phyloP scores from a whole-genome alignment of 2,113 vertebrate genomes.

The Diadophis punctatus region DNA sequence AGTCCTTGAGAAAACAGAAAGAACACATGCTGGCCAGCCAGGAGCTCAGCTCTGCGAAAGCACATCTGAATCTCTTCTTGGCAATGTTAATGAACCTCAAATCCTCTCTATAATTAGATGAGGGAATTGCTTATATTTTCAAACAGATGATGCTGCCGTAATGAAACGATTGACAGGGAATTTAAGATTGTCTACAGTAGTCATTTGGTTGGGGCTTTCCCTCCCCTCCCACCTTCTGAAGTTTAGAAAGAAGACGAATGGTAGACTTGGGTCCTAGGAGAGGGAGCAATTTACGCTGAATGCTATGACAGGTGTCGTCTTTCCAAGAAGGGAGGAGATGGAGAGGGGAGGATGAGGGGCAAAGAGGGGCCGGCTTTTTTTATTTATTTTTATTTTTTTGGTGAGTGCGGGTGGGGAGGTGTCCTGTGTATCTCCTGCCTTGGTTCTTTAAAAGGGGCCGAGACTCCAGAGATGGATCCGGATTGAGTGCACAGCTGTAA shows the following conservation, averaged over 20 bases:
- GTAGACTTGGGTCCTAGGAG: conserved; percentile 71
- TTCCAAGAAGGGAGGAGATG: conserved; percentile 72
- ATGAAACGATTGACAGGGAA: conserved; percentile 91
- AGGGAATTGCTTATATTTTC: conserved; percentile 99
- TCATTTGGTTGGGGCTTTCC: conserved; percentile 70
- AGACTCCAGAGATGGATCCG: conserved; percentile 94
- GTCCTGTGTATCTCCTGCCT: conserved; percentile 85
- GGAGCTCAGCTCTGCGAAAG: conserved; percentile 82
- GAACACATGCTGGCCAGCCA: conserved; percentile 74
- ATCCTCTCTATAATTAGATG: conserved; percentile 99
- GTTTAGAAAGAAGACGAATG: conserved; percentile 73
- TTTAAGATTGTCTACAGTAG: conserved; percentile 82
- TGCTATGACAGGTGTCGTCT: conserved; percentile 86
- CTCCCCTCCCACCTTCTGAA: conserved; percentile 17
- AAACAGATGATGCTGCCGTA: conserved; percentile 98
- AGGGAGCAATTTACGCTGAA: conserved; percentile 71
- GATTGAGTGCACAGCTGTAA: conserved; percentile 99
- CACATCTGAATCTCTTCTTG: conserved; percentile 90
- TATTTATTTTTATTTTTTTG: conserved; percentile 2
- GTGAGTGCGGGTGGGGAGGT: conserved; percentile 61
- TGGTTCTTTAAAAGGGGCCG: conserved; percentile 87
- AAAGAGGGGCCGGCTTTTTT: conserved; percentile 63
- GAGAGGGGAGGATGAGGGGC: conserved; percentile 78
- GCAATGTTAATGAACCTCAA: conserved; percentile 99
- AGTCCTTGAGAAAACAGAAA: conserved; percentile 77